Evolutionary conservation across 2,888 invertebrate species (phyloP).

Genomic region (Xylophagus ater): DNA sequence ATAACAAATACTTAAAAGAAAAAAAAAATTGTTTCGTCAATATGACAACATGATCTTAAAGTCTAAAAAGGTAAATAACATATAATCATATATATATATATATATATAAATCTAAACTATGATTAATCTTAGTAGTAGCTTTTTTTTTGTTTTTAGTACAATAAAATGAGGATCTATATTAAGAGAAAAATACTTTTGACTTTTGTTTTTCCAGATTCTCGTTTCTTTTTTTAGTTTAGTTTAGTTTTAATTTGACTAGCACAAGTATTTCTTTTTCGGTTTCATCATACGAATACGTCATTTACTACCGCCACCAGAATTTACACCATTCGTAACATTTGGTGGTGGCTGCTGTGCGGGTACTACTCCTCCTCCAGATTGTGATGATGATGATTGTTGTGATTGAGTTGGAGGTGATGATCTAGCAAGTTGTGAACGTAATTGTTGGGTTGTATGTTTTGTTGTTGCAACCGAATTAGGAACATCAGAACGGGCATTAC

Average conservation of each 20-base stretch:
- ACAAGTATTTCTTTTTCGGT: constrained; percentile 41
- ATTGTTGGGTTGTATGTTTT: constrained; percentile 12
- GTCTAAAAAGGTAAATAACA: background rate
- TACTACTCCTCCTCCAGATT: constrained; percentile 15
- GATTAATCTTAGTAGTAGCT: background rate
- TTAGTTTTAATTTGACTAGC: constrained; percentile 38
- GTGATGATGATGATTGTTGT: constrained; percentile 16
- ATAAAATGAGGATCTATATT: no score
- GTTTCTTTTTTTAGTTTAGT: constrained; percentile 1
- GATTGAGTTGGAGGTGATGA: constrained; percentile 30
- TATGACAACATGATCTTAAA: constrained; percentile 2
- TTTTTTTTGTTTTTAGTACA: background rate
- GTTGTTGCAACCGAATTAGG: constrained; percentile 23
- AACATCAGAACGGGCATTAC: constrained; percentile 32
- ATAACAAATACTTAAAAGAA: background rate
- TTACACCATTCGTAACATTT: constrained; percentile 16
- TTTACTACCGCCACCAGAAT: constrained; percentile 25
- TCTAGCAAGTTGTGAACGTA: constrained; percentile 23
- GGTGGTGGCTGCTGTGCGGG: constrained; percentile 11
- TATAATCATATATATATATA: background rate
- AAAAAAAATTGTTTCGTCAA: constrained; percentile 1
- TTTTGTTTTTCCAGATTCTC: background rate
- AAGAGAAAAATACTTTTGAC: no score
- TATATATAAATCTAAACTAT: background rate
- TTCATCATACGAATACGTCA: constrained; percentile 41